phyloP scores from a whole-genome alignment of 2,888 invertebrate genomes.

The Elmis aenea region DNA sequence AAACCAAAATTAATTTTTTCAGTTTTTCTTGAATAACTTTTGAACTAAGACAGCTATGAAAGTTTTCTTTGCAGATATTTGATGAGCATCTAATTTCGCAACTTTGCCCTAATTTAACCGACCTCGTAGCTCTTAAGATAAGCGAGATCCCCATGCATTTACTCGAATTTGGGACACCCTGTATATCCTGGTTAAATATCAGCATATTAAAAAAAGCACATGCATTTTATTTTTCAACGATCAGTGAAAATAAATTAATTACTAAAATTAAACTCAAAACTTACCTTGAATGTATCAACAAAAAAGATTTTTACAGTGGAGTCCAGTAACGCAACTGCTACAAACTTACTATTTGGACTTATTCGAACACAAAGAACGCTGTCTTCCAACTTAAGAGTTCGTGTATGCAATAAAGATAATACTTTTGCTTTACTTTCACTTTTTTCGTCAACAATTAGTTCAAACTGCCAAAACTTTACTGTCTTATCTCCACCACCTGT shows the following conservation, averaged over 20 bases:
- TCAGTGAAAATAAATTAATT: slow-evolving; percentile 3
- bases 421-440: slow-evolving; percentile 63
- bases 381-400: slow-evolving; percentile 84
- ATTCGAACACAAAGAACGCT: slow-evolving; percentile 76
- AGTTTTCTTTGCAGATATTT: too few relatives aligned
- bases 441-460: slow-evolving; percentile 66
- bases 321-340: slow-evolving; percentile 88
- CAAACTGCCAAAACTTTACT: slow-evolving; percentile 92
- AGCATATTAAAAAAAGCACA: not conserved
- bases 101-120: too few relatives aligned
- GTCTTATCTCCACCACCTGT: slow-evolving; percentile 86
- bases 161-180: too few relatives aligned
- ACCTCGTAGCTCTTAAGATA: too few relatives aligned
- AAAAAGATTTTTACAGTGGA: slow-evolving; percentile 95
- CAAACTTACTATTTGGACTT: slow-evolving; percentile 78
- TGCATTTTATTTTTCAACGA: not conserved
- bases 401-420: slow-evolving; percentile 70
- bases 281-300: slow-evolving; percentile 86
- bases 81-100: too few relatives aligned
- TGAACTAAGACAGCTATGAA: too few relatives aligned
- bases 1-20: too few relatives aligned
- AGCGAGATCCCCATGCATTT: too few relatives aligned
- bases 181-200: too few relatives aligned
- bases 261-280: slow-evolving; percentile 2
- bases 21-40: too few relatives aligned